Evolutionary conservation across 92 coral and sea anemone genomes (phyloP).

Genomic region (Epizoanthus rinbou): DNA sequence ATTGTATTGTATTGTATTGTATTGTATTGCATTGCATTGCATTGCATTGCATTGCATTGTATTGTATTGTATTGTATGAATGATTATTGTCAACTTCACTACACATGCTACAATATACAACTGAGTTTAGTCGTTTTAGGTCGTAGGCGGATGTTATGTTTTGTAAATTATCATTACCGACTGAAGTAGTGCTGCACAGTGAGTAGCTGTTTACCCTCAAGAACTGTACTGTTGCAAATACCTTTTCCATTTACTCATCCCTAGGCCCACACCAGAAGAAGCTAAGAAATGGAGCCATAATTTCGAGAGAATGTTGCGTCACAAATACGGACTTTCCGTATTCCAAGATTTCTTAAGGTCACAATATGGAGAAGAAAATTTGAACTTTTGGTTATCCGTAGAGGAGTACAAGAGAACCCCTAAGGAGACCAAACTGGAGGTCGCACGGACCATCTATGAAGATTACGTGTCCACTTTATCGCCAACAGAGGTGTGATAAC

Average conservation of each 20-base stretch:
- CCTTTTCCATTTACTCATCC: background rate
- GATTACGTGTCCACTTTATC: slow-evolving; percentile 95
- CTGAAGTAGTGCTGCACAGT: no score
- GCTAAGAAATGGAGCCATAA: slow-evolving; percentile 81
- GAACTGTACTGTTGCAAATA: background rate
- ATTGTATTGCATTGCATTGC: no score
- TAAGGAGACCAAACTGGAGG: slow-evolving; percentile 52
- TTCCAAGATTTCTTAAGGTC: slow-evolving; percentile 93
- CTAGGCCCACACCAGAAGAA: slow-evolving; percentile 89
- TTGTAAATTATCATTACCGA: no score
- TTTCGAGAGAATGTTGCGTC: slow-evolving; percentile 71
- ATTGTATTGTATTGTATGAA: no score
- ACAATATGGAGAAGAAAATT: slow-evolving; percentile 93
- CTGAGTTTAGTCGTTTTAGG: no score
- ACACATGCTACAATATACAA: no score
- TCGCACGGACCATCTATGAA: slow-evolving; percentile 91
- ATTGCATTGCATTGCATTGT: no score
- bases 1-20: no score
- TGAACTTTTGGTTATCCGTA: slow-evolving; percentile 94
- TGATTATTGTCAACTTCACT: no score
- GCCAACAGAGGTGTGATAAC: slow-evolving; percentile 87
- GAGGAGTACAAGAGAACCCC: slow-evolving; percentile 79
- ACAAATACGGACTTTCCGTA: slow-evolving; percentile 82
- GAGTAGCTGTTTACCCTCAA: background rate
- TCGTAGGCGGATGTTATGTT: no score